Evolutionary conservation across 1,140 invertebrate genomes (phyloP).

Genomic region (Nephila pilipes): DNA sequence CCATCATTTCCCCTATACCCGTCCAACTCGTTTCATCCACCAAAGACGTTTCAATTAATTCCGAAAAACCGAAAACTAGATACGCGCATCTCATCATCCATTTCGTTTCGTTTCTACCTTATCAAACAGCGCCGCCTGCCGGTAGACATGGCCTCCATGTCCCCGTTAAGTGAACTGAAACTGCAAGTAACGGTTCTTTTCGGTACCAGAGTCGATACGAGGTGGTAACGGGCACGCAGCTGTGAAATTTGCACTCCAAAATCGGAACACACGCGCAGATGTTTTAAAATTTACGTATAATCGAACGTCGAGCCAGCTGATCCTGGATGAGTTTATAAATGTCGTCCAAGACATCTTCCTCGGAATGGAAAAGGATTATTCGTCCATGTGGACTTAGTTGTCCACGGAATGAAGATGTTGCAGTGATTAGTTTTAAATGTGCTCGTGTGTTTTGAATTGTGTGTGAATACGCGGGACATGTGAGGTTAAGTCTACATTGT

Average conservation of each 20-base stretch:
- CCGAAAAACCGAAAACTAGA: conserved; percentile 8
- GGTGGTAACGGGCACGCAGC: conserved; percentile 43
- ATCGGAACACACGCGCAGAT: not conserved
- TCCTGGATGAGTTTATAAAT: conserved; percentile 55
- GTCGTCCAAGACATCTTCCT: not conserved
- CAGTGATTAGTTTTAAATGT: conserved; percentile 40
- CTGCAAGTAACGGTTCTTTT: conserved; percentile 63
- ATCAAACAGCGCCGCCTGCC: conserved; percentile 35
- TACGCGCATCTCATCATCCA: not conserved
- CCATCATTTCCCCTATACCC: not conserved
- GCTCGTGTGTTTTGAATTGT: not conserved
- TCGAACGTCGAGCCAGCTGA: not conserved
- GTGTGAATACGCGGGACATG: conserved; percentile 39
- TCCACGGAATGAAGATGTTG: not conserved
- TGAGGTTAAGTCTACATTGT: conserved; percentile 68
- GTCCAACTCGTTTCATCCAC: conserved; percentile 2
- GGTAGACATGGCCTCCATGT: conserved; percentile 27
- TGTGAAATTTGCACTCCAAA: not conserved
- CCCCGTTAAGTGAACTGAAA: conserved; percentile 72
- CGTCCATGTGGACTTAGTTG: conserved; percentile 4
- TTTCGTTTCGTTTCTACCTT: not conserved
- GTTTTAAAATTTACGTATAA: not conserved
- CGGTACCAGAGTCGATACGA: conserved; percentile 40
- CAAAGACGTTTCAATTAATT: conserved; percentile 46
- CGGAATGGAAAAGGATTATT: conserved; percentile 64